phyloP scores from a whole-genome alignment of 2,113 vertebrate species.

The Crotalus horridus region DNA sequence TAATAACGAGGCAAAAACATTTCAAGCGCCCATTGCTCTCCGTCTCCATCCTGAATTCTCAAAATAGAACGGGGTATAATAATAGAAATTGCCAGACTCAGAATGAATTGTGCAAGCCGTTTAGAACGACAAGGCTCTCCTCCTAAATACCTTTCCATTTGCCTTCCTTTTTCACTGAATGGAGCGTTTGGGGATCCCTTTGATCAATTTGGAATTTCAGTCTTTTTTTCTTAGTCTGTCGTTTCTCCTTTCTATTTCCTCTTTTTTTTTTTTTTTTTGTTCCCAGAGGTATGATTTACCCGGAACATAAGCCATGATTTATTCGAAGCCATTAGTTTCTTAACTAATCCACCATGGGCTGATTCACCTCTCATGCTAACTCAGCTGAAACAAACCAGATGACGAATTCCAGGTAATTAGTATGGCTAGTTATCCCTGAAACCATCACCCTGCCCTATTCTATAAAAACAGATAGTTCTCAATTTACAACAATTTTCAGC shows the following conservation, averaged over 20 bases:
- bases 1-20: not conserved
- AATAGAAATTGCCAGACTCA: not conserved
- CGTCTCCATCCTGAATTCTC: not conserved
- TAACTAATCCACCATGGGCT: not conserved
- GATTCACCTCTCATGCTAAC: not conserved
- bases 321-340: not conserved
- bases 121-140: not conserved
- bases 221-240: no score
- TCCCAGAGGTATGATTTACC: not conserved
- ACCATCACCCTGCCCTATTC: no score
- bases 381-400: not conserved
- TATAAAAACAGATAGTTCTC: no score
- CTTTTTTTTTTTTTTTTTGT: no score
- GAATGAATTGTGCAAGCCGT: not conserved
- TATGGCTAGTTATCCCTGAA: not conserved
- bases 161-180: not conserved
- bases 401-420: not conserved
- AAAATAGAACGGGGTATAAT: not conserved
- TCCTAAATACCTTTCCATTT: not conserved
- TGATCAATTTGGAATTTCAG: no score
- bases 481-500: no score
- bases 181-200: no score
- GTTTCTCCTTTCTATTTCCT: no score
- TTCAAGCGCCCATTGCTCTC: not conserved
- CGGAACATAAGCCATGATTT: not conserved